Evolutionary conservation across 2,113 vertebrate genomes (phyloP).

Genomic region (Mesembrinibis cayennensis): DNA sequence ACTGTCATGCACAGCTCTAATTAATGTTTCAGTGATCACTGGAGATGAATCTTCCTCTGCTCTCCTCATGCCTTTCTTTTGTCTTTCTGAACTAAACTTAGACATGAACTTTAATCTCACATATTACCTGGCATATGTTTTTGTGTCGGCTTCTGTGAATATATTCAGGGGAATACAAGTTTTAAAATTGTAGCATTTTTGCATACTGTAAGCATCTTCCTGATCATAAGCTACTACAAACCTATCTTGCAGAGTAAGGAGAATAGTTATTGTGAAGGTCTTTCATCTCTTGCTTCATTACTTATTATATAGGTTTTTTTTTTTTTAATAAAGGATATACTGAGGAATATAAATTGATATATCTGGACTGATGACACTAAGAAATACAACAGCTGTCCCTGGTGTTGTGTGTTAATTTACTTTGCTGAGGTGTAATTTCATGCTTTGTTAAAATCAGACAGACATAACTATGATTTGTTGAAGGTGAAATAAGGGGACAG

Average conservation of each 20-base stretch:
- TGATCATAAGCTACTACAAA: not conserved
- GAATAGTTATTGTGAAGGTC: not conserved
- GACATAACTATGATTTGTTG: slow-evolving; percentile 1
- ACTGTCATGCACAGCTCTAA: not conserved
- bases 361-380: not conserved
- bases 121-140: not conserved
- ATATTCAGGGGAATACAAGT: not conserved
- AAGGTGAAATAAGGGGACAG: slow-evolving; percentile 22
- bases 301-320: not conserved
- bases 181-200: not conserved
- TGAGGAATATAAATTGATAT: not conserved
- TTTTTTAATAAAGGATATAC: not conserved
- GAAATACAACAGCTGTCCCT: slow-evolving; percentile 26
- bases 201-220: not conserved
- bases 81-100: not conserved
- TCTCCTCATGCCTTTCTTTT: not conserved
- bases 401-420: slow-evolving; percentile 43
- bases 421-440: slow-evolving; percentile 53
- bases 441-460: slow-evolving; percentile 47
- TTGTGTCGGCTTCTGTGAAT: not conserved
- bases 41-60: not conserved
- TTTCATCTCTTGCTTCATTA: slow-evolving; percentile 48
- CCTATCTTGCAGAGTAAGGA: not conserved
- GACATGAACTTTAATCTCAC: not conserved
- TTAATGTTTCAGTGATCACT: not conserved